Percentiles rank a stretch among this genome's conserved stretches.
Evolutionary conservation across 1,140 invertebrate genomes (phyloP).

Genomic region (Plectrocnemia conspersa): DNA sequence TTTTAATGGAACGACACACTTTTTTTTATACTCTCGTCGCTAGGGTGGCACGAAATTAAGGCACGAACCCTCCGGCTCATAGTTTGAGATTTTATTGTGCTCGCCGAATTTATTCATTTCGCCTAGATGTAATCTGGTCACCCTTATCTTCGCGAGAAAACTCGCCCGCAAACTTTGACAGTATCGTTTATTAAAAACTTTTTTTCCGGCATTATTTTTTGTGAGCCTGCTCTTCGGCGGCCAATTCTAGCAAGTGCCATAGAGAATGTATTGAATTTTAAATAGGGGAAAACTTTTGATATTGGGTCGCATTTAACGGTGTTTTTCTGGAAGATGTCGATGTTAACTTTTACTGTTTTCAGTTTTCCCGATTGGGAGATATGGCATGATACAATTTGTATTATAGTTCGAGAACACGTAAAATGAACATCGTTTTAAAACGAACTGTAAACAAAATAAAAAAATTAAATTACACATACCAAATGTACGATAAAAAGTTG

Average conservation of each 20-base stretch:
- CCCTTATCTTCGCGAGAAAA: slow-evolving; percentile 12
- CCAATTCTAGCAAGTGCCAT: not conserved
- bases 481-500: no score
- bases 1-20: no score
- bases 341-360: not conserved
- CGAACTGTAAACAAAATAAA: no score
- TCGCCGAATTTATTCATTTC: slow-evolving; percentile 14
- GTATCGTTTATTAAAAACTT: slow-evolving; percentile 22
- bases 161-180: slow-evolving; percentile 6
- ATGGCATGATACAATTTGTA: no score
- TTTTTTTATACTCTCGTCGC: no score
- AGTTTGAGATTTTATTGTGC: not conserved
- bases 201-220: not conserved
- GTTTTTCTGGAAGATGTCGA: not conserved
- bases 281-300: not conserved
- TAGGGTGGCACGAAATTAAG: not conserved
- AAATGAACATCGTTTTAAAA: no score
- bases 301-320: slow-evolving; percentile 1
- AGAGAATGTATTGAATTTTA: slow-evolving; percentile 8
- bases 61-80: no score
- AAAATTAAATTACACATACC: no score
- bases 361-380: not conserved
- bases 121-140: slow-evolving; percentile 16
- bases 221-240: not conserved
- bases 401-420: slow-evolving; percentile 5